Evolutionary conservation across 2,888 invertebrate species (phyloP), one percentile per base, ranked within the genome.

Genomic region (Phlogophora meticulosa): DNA sequence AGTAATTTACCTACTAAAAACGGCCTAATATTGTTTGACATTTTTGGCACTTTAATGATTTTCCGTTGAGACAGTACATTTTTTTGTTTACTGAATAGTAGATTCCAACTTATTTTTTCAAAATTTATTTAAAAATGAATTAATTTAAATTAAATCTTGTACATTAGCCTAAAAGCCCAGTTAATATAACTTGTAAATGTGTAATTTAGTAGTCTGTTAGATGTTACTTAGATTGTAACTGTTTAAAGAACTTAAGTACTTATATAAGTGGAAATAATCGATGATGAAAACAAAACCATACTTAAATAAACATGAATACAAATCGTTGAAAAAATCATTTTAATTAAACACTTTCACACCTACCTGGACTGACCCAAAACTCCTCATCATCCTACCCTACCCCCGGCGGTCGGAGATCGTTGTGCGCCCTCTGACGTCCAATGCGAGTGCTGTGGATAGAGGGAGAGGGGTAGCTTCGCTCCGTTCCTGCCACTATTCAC

Each of bases 201-300:
- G 91, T 95, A 94, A 93, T 92, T 90, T 90, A 88, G 93, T 93
- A 93, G 93, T 92, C 89, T 92, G 90, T 92, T 94, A 94, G 93
- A 93, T 92, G 93, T 94, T 94, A 94, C 92, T 90, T 94, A 94
- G 93, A 93, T 88, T 91, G 91, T 93, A 94, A 92, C 90, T 87
- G 90, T 93, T 91, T 92, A 91, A 92, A 93, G 59, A 82, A 76
- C 49, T 68, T 82, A 82, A 80, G 82, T 74, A 80, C 61, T 68
- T 77, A 78, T 76, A 20, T 82, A 82, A 82, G 82, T 72, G 82
- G 67, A 82, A 82, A 76, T 82, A 81, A 79, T 79, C 66, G 82
- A 89, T 90, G 89, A 88, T 87, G 86, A 87, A 90, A 89, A 90
- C 85, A 91, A 89, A 90, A 89, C 89, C 90, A 90, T 93, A 93